Percentiles rank a stretch among this genome's conserved stretches.
phyloP scores from a whole-genome alignment of 2,113 vertebrate genomes.

The Sorex araneus region DNA sequence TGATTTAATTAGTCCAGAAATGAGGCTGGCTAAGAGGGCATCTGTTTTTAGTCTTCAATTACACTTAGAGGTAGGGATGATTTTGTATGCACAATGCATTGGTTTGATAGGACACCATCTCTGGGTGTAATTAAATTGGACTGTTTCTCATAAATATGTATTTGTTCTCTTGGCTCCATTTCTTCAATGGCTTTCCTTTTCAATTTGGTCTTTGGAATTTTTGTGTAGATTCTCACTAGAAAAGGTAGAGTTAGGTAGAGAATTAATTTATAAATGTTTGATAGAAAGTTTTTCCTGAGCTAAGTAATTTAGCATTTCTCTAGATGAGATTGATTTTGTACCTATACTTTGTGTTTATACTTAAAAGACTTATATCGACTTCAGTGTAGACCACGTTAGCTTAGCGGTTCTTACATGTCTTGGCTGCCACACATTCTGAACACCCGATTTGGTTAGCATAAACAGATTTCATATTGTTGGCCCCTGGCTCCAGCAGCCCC shows the following conservation, averaged over 20 bases:
- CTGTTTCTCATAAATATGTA: background rate
- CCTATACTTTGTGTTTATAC: too few relatives aligned
- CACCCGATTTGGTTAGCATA: too few relatives aligned
- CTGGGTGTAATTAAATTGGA: background rate
- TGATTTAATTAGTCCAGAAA: conserved; percentile 58
- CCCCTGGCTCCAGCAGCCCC: background rate
- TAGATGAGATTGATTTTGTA: background rate
- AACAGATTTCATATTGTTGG: background rate
- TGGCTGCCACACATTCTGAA: background rate
- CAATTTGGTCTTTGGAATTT: background rate
- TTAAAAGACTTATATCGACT: background rate
- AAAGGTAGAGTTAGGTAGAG: background rate
- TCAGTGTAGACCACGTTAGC: background rate
- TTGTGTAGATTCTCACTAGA: background rate
- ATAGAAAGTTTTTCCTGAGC: background rate
- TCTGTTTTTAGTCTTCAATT: conserved; percentile 47
- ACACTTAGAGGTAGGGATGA: background rate
- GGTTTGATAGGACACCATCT: background rate
- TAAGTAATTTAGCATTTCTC: background rate
- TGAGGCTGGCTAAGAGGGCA: background rate
- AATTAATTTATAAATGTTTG: background rate
- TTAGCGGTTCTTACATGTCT: background rate
- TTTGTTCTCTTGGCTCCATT: background rate
- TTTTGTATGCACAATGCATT: background rate
- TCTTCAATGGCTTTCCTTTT: background rate